Evolutionary conservation across 2,888 invertebrate genomes (phyloP).

Genomic region (Trissolcus brochymenae): DNA sequence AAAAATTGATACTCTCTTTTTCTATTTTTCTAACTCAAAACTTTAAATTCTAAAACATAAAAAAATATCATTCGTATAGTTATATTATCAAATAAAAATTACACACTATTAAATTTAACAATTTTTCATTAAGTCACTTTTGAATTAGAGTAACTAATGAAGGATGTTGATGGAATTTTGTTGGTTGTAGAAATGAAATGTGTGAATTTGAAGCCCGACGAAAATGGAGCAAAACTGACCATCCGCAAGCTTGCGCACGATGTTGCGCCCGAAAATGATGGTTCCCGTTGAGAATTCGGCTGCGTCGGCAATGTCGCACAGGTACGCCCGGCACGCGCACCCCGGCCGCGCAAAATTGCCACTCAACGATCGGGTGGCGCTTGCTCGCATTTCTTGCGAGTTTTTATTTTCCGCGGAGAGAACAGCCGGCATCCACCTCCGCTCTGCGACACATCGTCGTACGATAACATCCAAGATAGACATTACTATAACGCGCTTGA

Average conservation of each 20-base stretch:
- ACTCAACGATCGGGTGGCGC: constrained; percentile 13
- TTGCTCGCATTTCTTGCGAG: constrained; percentile 12
- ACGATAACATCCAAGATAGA: constrained; percentile 26
- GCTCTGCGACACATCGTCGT: constrained; percentile 1
- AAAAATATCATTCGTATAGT: too few relatives aligned
- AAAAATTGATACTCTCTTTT: too few relatives aligned
- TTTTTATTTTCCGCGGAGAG: not conserved
- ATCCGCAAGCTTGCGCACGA: constrained; percentile 3
- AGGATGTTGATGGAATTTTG: too few relatives aligned
- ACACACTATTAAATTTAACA: too few relatives aligned
- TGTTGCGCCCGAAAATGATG: constrained; percentile 29
- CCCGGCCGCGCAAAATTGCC: constrained; percentile 26
- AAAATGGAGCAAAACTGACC: constrained; percentile 14
- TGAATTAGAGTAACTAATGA: too few relatives aligned
- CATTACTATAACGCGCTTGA: constrained; percentile 29
- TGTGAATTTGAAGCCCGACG: constrained; percentile 1
- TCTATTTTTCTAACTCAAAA: too few relatives aligned
- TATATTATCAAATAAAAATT: too few relatives aligned
- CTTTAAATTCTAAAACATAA: too few relatives aligned
- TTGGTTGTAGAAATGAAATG: too few relatives aligned
- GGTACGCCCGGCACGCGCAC: constrained; percentile 30
- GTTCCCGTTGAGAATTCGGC: constrained; percentile 58
- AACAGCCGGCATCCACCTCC: not conserved
- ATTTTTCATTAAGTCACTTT: too few relatives aligned
- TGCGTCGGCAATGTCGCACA: constrained; percentile 56